These are phyloP conservation scores for Meghimatium bilineatum DNA, from an alignment of 2,888 invertebrate genomes.

Conservation along the genomic window DNA sequence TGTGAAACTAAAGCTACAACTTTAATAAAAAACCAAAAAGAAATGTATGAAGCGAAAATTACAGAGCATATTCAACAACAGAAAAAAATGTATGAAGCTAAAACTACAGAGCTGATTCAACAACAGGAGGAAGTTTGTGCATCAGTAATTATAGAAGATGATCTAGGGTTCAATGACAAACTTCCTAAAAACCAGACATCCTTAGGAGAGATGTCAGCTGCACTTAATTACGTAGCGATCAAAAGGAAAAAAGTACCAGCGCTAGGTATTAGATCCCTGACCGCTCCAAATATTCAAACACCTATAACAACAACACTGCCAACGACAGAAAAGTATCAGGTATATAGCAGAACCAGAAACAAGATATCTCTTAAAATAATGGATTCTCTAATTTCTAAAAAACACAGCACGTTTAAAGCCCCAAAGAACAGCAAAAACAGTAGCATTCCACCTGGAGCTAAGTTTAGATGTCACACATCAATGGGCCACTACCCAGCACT, in stretches of 20 bases:
- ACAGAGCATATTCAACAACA: no score
- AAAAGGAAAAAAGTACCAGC: no score
- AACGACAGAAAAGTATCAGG: not conserved
- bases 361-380: no score
- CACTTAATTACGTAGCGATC: not conserved
- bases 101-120: no score
- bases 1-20: no score
- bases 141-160: not conserved
- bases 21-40: no score
- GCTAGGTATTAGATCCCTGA: no score
- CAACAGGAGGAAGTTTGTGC: no score
- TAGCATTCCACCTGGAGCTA: no score
- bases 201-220: not conserved
- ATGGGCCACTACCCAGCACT: not conserved
- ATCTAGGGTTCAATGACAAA: not conserved
- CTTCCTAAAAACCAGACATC: not conserved
- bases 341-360: not conserved
- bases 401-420: not conserved
- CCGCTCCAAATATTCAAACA: no score
- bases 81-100: no score
- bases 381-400: not conserved
- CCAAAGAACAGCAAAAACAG: not conserved
- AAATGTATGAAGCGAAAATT: no score
- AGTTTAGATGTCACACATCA: constrained; percentile 6
- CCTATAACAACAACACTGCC: not conserved